Percentiles rank a stretch among this genome's conserved stretches.
These are phyloP conservation scores for Athetis lepigone DNA, from an alignment of 2,888 invertebrate species.

Conservation along the genomic window DNA sequence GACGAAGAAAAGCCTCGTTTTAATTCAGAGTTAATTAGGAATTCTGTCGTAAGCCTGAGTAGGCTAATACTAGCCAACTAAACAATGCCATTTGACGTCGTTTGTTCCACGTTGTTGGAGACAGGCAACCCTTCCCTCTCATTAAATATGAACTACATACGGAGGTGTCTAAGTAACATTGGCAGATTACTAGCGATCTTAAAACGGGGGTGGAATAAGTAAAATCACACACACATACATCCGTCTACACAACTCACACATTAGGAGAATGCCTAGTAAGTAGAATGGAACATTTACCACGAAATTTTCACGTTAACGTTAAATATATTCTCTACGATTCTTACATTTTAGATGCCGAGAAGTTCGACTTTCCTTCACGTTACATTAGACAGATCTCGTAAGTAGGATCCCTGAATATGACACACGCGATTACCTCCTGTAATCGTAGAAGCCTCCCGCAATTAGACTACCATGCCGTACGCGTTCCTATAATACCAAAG, in stretches of 20 bases:
- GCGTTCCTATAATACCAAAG: too few species aligned
- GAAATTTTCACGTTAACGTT: neutral
- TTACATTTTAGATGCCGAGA: neutral
- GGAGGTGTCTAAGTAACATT: constrained; percentile 62
- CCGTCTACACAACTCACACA: neutral
- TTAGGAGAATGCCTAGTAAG: neutral
- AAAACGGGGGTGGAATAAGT: constrained; percentile 44
- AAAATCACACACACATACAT: constrained; percentile 9
- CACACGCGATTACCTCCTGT: too few species aligned
- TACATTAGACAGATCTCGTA: neutral
- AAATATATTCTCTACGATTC: constrained; percentile 3
- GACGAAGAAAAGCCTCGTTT: constrained; percentile 49
- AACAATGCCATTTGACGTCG: constrained; percentile 68
- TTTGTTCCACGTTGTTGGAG: constrained; percentile 63
- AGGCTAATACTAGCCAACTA: constrained; percentile 60
- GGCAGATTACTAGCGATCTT: constrained; percentile 51
- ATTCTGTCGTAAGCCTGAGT: constrained; percentile 55
- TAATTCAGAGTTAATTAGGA: constrained; percentile 67
- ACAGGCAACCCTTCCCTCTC: constrained; percentile 69
- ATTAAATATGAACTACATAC: constrained; percentile 75
- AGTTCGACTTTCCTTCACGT: neutral
- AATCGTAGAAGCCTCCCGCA: too few species aligned
- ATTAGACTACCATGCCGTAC: too few species aligned
- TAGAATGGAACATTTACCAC: constrained; percentile 16
- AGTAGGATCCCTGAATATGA: neutral